Conservation (phyloP, 2,113 vertebrate species). For the Cyprinodon tularosa region DNA sequence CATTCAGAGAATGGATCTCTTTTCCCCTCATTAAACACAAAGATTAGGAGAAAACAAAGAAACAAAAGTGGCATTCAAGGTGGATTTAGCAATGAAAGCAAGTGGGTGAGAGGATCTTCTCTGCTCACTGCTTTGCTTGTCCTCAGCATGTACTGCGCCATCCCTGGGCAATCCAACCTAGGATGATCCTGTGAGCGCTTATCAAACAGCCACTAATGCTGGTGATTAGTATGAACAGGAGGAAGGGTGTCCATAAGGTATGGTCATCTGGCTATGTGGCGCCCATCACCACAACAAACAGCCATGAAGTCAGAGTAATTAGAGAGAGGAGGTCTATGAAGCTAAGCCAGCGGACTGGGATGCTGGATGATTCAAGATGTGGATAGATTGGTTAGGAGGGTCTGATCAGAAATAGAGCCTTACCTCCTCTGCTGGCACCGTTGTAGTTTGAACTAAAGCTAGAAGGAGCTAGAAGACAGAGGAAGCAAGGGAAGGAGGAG, state of each 20-base stretch:
- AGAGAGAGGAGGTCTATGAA: constrained; percentile 31
- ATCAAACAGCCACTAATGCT: constrained; percentile 25
- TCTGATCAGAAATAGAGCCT: constrained; percentile 46
- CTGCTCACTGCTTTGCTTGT: constrained; percentile 46
- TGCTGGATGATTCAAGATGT: constrained; percentile 20
- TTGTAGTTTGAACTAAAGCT: constrained; percentile 82
- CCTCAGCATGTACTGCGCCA: constrained; percentile 44
- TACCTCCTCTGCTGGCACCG: constrained; percentile 83
- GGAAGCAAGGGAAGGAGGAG: constrained; percentile 22
- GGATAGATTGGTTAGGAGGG: constrained; percentile 7
- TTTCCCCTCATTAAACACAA: constrained; percentile 6
- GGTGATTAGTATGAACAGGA: constrained; percentile 54
- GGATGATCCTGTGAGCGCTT: constrained; percentile 21
- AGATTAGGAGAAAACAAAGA: not conserved
- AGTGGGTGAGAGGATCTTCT: constrained; percentile 8
- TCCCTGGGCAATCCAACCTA: constrained; percentile 57
- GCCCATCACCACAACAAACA: constrained; percentile 47
- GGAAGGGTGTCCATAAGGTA: constrained; percentile 19
- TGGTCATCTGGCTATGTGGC: constrained; percentile 30
- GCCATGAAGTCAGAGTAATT: constrained; percentile 38
- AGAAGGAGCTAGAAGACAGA: constrained; percentile 75
- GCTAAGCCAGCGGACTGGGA: constrained; percentile 15
- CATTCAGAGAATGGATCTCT: constrained; percentile 6
- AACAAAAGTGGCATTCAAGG: constrained; percentile 30
- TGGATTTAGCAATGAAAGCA: constrained; percentile 21